Conservation (phyloP, 2,113 vertebrate species). For the Poeciliopsis occidentalis region DNA sequence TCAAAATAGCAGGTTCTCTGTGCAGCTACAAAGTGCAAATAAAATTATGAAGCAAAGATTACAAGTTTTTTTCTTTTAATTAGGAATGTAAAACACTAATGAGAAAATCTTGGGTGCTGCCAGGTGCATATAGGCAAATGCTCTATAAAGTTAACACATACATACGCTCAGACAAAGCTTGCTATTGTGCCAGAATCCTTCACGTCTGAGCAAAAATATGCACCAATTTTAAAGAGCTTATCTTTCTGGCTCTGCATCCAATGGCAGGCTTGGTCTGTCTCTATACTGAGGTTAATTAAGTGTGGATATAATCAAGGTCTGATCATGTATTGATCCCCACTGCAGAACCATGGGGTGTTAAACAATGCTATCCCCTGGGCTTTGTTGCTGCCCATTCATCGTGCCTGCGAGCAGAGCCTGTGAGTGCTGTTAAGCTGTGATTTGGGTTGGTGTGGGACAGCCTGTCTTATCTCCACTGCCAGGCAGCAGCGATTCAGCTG, state of each 20-base stretch:
- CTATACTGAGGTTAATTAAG: conserved; percentile 74
- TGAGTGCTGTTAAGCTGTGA: conserved; percentile 64
- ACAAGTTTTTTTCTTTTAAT: background rate
- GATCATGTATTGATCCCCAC: conserved; percentile 72
- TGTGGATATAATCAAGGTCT: conserved; percentile 73
- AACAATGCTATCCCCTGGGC: conserved; percentile 71
- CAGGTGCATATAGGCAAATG: background rate
- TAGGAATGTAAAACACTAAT: background rate
- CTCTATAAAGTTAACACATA: background rate
- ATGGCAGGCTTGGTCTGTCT: conserved; percentile 41
- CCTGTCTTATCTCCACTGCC: conserved; percentile 76
- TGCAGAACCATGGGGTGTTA: conserved; percentile 58
- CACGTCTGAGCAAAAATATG: conserved; percentile 47
- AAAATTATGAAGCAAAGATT: background rate
- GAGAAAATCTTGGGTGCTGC: conserved; percentile 4
- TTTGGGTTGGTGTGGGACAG: conserved; percentile 65
- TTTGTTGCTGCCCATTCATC: conserved; percentile 64
- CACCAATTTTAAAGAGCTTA: conserved; percentile 46
- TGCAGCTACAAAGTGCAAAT: background rate
- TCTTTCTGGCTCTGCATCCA: conserved; percentile 38
- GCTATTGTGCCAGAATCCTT: conserved; percentile 34
- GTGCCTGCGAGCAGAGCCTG: conserved; percentile 42
- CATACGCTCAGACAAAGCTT: conserved; percentile 1
- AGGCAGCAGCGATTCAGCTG: conserved; percentile 70
- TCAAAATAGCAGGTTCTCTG: background rate